phyloP scores from a whole-genome alignment of 1,140 invertebrate genomes.

The Homarus americanus region DNA sequence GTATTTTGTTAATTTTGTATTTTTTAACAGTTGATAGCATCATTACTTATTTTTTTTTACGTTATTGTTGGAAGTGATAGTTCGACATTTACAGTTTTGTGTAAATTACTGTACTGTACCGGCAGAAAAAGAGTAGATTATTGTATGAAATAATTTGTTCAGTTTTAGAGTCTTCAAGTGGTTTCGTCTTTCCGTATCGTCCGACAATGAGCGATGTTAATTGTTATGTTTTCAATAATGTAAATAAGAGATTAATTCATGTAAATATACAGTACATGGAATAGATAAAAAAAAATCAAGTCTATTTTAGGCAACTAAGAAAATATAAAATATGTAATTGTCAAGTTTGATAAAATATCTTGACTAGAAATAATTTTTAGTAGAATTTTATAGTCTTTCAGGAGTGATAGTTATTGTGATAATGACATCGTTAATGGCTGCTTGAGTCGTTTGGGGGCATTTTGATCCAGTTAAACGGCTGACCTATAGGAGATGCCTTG shows the following conservation, averaged over 20 bases:
- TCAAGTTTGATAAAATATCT: neutral
- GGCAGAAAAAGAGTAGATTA: too few relatives aligned
- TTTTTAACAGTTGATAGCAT: neutral
- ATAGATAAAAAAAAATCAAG: neutral
- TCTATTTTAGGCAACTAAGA: conserved; percentile 6
- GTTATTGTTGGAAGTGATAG: neutral
- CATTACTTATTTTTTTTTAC: neutral
- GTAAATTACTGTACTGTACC: too few relatives aligned
- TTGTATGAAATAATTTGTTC: too few relatives aligned
- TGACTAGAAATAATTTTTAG: neutral
- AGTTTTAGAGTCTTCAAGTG: too few relatives aligned
- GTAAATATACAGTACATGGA: neutral
- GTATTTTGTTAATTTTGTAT: conserved; percentile 2
- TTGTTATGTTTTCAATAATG: neutral
- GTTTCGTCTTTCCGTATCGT: too few relatives aligned
- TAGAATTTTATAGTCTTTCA: neutral
- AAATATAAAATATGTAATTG: neutral
- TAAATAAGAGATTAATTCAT: neutral
- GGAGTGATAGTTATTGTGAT: conserved; percentile 5
- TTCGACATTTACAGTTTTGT: too few relatives aligned
- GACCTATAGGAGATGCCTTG: too few relatives aligned
- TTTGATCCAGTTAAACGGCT: neutral
- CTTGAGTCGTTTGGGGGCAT: neutral
- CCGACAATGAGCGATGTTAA: too few relatives aligned
- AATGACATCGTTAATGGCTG: neutral